Base-by-base conservation (phyloP, 2,888 invertebrate genomes). In the Polydrusus tereticollis region DNA sequence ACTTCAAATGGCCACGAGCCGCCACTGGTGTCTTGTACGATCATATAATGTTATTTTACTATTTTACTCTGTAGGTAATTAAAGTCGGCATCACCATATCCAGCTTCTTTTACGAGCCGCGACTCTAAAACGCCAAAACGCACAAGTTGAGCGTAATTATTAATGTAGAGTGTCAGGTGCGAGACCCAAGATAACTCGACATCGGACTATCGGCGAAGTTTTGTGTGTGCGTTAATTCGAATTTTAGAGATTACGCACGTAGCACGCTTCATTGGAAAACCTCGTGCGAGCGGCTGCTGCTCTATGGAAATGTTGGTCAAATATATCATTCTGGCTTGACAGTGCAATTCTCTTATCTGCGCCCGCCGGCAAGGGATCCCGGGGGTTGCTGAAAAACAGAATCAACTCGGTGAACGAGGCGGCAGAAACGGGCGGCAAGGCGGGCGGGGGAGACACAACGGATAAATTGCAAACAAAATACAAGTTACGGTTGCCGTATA, bases 271-370 rank as follows among this genome's bases (percentile, higher is more conserved):
- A 86, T 85, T 85, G 85, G 85, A 83, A 85, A 85, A 85, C 84
- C 84, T 84, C 83, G 83, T 81, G 83, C 83, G 81, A 81, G 82
- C 76, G 77, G 70, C 83, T 81, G 63, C 76, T 73, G 78, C 70
- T 85, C 85, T 92, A 93, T 93, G 93, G 92, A 93, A 93, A 93
- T 93, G 92, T 91, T 92, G 92, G 92, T 92, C 92, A 92, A 92
- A 93, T 93, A 93, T 93, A 93, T 93, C 93, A 93, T 93, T 92
- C 92, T 88, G 91, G 91, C 90, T 90, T 93, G 93, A 93, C 93
- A 93, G 92, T 92, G 92, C 93, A 93, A 93, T 93, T 93, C 93
- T 92, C 92, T 92, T 92, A 92, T 92, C 92, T 91, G 87, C 87
- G 87, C 87, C 87, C 87, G 87, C 88, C 87, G 87, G 88, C 88